Evolutionary conservation across 2,797 vertebrate genomes (phyloP).

Genomic region (Catharus ustulatus): DNA sequence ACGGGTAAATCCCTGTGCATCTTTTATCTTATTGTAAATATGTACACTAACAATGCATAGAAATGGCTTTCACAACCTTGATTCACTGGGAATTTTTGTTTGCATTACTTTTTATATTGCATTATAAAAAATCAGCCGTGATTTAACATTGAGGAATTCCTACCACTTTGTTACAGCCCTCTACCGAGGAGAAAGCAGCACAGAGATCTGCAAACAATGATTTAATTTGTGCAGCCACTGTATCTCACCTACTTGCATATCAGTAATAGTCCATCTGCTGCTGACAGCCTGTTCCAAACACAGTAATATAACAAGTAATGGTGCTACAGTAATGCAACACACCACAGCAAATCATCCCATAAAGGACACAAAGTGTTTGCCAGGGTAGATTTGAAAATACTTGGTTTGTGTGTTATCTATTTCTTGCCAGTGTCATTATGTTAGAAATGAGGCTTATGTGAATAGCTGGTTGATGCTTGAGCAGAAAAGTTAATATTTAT

Average conservation of each 20-base stretch:
- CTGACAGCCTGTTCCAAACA: constrained; percentile 36
- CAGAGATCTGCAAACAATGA: constrained; percentile 25
- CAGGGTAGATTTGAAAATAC: constrained; percentile 30
- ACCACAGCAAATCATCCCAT: constrained; percentile 30
- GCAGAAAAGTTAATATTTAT: constrained; percentile 55
- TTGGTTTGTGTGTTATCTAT: background rate
- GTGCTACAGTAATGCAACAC: constrained; percentile 13
- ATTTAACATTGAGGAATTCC: constrained; percentile 14
- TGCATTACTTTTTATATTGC: constrained; percentile 13
- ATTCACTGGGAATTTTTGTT: background rate
- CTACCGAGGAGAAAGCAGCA: background rate
- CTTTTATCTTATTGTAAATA: constrained; percentile 39
- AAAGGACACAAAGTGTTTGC: constrained; percentile 28
- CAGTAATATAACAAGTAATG: constrained; percentile 16
- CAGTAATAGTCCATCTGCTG: constrained; percentile 62
- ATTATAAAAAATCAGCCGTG: background rate
- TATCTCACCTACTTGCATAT: constrained; percentile 41
- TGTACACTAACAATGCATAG: background rate
- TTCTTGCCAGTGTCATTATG: background rate
- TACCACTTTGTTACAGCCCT: background rate
- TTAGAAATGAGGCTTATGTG: constrained; percentile 15
- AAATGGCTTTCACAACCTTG: constrained; percentile 5
- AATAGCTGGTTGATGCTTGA: constrained; percentile 10
- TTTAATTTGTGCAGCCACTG: constrained; percentile 28
- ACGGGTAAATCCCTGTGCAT: background rate